Percentiles rank a stretch among this genome's conserved stretches.
phyloP scores from a whole-genome alignment of 2,888 invertebrate species.

The Chrysolina haemoptera region DNA sequence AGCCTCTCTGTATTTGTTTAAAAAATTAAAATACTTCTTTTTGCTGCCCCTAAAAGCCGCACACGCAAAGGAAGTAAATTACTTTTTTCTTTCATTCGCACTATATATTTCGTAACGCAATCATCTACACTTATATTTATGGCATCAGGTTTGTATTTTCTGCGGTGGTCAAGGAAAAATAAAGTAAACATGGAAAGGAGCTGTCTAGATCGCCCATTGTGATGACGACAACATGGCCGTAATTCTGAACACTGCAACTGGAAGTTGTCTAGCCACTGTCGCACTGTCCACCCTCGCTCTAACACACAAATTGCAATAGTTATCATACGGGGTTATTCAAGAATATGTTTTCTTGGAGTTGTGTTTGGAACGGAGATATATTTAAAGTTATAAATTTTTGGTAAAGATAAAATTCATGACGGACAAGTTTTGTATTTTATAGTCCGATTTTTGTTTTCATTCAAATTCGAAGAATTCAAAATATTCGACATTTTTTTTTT shows the following conservation, averaged over 20 bases:
- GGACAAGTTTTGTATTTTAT: too few species aligned
- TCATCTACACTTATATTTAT: conserved; percentile 26
- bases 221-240: conserved; percentile 44
- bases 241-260: conserved; percentile 42
- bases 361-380: too few species aligned
- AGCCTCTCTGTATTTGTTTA: too few species aligned
- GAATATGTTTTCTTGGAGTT: too few species aligned
- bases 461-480: too few species aligned
- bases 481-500: too few species aligned
- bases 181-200: conserved; percentile 39
- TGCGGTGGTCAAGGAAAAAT: conserved; percentile 24
- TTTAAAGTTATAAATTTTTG: too few species aligned
- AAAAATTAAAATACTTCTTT: background rate
- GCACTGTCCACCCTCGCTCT: conserved; percentile 39
- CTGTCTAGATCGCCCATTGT: conserved; percentile 45
- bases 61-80: background rate
- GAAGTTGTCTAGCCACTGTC: conserved; percentile 44
- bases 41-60: background rate
- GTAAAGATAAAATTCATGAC: too few species aligned
- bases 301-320: conserved; percentile 32
- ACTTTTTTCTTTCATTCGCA: conserved; percentile 1
- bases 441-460: too few species aligned
- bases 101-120: conserved; percentile 17
- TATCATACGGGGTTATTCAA: background rate
- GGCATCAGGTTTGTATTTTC: conserved; percentile 21